Evolutionary conservation across 2,113 vertebrate species (phyloP).

Genomic region (Nothocercus julius): DNA sequence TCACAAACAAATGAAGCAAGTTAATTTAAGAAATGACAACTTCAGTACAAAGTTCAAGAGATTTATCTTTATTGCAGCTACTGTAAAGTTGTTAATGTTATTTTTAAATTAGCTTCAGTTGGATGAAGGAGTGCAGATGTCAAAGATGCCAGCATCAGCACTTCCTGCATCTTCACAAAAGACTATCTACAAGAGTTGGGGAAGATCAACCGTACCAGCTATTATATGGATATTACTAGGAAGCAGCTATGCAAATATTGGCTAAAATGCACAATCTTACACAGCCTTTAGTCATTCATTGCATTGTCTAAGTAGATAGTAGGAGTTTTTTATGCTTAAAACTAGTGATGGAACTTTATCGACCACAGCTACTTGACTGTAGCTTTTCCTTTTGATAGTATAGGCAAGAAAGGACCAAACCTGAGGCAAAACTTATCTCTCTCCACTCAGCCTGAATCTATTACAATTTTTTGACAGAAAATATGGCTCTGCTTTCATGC

Average conservation of each 20-base stretch:
- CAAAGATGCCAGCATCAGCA: background rate
- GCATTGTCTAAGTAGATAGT: background rate
- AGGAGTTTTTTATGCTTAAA: background rate
- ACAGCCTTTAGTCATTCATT: background rate
- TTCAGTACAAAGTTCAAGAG: background rate
- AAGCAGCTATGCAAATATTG: background rate
- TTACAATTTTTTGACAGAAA: background rate
- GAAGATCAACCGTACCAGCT: background rate
- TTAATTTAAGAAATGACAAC: background rate
- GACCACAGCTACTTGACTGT: background rate
- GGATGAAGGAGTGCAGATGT: background rate
- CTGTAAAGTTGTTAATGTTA: background rate
- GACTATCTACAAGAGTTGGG: background rate
- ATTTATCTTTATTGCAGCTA: background rate
- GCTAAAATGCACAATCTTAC: background rate
- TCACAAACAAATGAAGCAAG: background rate
- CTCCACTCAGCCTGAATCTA: background rate
- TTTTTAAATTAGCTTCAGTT: constrained; percentile 14
- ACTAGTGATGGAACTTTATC: background rate
- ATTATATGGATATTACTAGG: background rate
- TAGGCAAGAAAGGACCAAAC: background rate
- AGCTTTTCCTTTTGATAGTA: background rate
- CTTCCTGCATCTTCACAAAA: background rate
- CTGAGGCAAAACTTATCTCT: background rate
- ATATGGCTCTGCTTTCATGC: background rate